Evolutionary conservation across 2,797 vertebrate genomes (phyloP).

Genomic region (Notolepis coatsorum): DNA sequence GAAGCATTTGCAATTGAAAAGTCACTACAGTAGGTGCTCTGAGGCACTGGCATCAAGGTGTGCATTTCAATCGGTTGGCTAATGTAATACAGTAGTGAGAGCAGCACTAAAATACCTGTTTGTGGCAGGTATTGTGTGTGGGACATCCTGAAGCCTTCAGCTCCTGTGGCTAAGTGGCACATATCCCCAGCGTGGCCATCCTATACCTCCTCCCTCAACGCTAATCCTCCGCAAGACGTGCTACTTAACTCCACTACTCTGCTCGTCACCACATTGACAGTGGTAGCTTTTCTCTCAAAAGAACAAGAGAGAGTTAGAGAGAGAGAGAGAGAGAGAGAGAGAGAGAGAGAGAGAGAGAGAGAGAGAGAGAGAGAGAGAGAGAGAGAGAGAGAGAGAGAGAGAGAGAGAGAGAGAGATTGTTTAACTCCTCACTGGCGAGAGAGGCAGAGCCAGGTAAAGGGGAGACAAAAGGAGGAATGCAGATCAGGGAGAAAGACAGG

Average conservation of each 20-base stretch:
- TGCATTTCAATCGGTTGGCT: too few species aligned
- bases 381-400: neutral
- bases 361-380: conserved; percentile 13
- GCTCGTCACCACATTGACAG: conserved; percentile 19
- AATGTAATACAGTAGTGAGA: too few species aligned
- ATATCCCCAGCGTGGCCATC: conserved; percentile 5
- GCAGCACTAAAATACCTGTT: conserved; percentile 11
- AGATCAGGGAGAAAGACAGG: too few species aligned
- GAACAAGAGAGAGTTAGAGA: too few species aligned
- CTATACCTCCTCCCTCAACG: conserved; percentile 3
- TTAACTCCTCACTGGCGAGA: too few species aligned
- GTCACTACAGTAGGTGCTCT: too few species aligned
- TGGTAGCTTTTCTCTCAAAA: too few species aligned
- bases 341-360: conserved; percentile 23
- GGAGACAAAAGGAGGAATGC: too few species aligned
- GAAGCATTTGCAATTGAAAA: too few species aligned
- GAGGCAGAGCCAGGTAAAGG: neutral
- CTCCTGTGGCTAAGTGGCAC: conserved; percentile 26
- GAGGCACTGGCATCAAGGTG: too few species aligned
- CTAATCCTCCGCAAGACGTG: conserved; percentile 58
- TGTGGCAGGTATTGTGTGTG: conserved; percentile 8
- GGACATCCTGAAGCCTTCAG: neutral
- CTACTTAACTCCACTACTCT: conserved; percentile 36
- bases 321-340: conserved; percentile 2
- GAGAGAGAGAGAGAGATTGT: neutral